Conservation (phyloP, 2,888 invertebrate species). For the Hirtodrosophila duncani region DNA sequence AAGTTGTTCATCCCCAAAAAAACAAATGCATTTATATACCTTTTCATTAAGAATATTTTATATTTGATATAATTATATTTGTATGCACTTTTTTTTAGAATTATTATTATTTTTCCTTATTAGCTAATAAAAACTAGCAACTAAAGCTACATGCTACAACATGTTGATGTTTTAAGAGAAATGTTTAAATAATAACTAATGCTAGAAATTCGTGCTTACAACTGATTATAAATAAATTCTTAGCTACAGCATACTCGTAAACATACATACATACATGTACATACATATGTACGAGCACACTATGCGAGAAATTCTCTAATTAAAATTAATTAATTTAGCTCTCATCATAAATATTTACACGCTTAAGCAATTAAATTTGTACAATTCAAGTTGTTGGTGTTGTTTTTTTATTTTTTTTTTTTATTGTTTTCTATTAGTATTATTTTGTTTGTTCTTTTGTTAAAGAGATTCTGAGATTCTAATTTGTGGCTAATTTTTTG, state of each 20-base stretch:
- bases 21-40: constrained; percentile 21
- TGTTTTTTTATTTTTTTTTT: constrained; percentile 6
- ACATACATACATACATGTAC: constrained; percentile 44
- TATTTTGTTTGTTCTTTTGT: neutral
- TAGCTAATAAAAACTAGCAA: constrained; percentile 37
- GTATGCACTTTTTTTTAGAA: constrained; percentile 27
- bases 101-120: constrained; percentile 26
- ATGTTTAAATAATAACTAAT: constrained; percentile 20
- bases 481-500: neutral
- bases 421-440: constrained; percentile 19
- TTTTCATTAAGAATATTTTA: constrained; percentile 65
- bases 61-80: constrained; percentile 64
- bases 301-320: constrained; percentile 61
- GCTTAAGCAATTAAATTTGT: constrained; percentile 56
- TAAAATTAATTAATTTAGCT: constrained; percentile 45
- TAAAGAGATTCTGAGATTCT: too few relatives aligned
- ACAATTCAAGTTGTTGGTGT: constrained; percentile 43
- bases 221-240: constrained; percentile 49
- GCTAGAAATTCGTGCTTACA: constrained; percentile 39
- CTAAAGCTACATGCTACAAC: constrained; percentile 31
- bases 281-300: constrained; percentile 22
- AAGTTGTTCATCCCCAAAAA: neutral
- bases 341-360: constrained; percentile 51
- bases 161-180: constrained; percentile 1
- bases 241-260: constrained; percentile 38